These are phyloP conservation scores for Nasua narica DNA, from an alignment of 2,797 vertebrate species.

Conservation along the genomic window DNA sequence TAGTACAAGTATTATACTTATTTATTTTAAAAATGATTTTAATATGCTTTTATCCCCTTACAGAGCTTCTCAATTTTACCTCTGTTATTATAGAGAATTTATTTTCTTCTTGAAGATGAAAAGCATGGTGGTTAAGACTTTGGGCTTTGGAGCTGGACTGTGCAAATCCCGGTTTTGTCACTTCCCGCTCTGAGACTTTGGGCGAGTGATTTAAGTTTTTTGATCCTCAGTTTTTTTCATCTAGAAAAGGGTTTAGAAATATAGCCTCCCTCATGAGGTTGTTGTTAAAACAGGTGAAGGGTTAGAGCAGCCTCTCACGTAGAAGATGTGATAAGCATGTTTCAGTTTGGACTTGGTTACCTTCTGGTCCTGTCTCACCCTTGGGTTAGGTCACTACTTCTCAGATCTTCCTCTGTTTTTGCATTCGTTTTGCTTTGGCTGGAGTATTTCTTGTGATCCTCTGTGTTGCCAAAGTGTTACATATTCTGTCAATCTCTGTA, in stretches of 20 bases:
- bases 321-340: neutral
- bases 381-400: neutral
- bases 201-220: neutral
- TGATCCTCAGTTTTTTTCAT: neutral
- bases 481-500: neutral
- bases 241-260: neutral
- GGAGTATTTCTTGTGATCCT: neutral
- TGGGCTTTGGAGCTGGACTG: neutral
- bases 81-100: neutral
- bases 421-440: neutral
- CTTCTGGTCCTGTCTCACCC: neutral
- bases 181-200: neutral
- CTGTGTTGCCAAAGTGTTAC: neutral
- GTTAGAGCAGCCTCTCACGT: neutral
- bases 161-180: neutral
- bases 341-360: neutral
- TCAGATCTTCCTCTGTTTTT: neutral
- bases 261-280: neutral
- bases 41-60: neutral
- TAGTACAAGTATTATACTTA: neutral
- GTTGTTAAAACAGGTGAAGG: neutral
- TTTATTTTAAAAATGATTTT: neutral
- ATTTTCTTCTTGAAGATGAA: slow-evolving; percentile 20
- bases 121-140: neutral
- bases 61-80: neutral